Evolutionary conservation across 2,888 invertebrate species (phyloP), one percentile per base, ranked within the genome.

Genomic region (Electrophaes corylata): DNA sequence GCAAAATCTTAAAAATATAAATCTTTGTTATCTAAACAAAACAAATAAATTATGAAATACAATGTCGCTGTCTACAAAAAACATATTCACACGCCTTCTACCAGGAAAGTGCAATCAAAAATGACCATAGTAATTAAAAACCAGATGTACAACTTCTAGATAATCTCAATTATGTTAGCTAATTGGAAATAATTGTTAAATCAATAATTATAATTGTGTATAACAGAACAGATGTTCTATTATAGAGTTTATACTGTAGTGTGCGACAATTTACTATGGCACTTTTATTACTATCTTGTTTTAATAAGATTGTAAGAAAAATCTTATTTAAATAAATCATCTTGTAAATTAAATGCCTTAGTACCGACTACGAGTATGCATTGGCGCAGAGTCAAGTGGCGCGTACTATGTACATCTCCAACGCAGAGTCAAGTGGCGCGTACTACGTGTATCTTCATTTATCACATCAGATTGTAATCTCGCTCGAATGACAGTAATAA

Each of bases 401-500:
- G 40, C 31, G 26, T 5, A 51, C 47, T 51, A 39, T 8, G 35
- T 14, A 18, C 14, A 46, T 54, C 41, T 47, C 35, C 48, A 60
- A n/a, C n/a, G n/a, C n/a, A n/a, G n/a, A n/a, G n/a, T n/a, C n/a
- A n/a, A n/a, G 23, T 35, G 48, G 14, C 45, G 40, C 31, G 26
- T 5, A 51, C 47, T 51, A 39, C 11, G 35, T 14, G 23, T 14
- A 46, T 54, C 41, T 47, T 29, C 48, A 60, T 56, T 56, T 48
- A 60, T 60, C 56, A 56, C 37, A 48, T 44, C 55, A 43, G 37
- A 31, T 44, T 48, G 51, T 43, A 55, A 50, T 57, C 48, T 39
- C 39, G 18, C 43, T 35, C 41, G 35, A 20, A 35, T 51, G 59
- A 56, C 60, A 56, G 47, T 60, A 51, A 60, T 60, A 51, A 55